Evolutionary conservation across 2,113 vertebrate genomes (phyloP).

Genomic region (Rhinoderma darwinii): DNA sequence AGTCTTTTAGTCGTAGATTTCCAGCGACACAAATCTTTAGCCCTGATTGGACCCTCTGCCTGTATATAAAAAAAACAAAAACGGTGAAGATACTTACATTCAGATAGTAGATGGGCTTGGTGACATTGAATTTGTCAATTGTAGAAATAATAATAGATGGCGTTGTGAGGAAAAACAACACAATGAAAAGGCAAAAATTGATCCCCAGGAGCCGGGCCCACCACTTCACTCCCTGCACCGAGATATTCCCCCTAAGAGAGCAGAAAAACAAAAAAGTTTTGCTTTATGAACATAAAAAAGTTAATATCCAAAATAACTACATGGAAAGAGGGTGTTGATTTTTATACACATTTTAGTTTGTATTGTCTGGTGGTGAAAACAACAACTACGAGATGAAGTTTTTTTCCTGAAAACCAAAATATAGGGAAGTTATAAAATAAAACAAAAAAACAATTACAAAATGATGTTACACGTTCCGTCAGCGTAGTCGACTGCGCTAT

Average conservation of each 20-base stretch:
- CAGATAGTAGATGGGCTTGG: conserved; percentile 86
- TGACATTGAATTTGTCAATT: conserved; percentile 95
- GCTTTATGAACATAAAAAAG: no score
- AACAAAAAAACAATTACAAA: no score
- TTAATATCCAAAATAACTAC: no score
- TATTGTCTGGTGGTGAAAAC: no score
- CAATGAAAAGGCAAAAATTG: conserved; percentile 84
- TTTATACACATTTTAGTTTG: no score
- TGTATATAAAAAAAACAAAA: not conserved
- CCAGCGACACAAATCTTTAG: not conserved
- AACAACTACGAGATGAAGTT: no score
- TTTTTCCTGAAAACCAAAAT: no score
- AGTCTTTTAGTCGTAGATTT: not conserved
- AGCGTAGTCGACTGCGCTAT: no score
- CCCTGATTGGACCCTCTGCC: not conserved
- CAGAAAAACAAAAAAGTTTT: not conserved
- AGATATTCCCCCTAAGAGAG: conserved; percentile 85
- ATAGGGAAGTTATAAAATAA: no score
- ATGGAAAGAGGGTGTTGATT: no score
- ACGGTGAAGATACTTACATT: conserved; percentile 80
- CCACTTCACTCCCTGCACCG: conserved; percentile 82
- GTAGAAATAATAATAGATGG: conserved; percentile 92
- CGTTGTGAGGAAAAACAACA: conserved; percentile 94
- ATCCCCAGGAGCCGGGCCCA: conserved; percentile 80
- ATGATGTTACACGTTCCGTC: no score